A percentile compares a stretch with the other conserved stretches of the same genome.
Conservation (phyloP, 30 jellyfish, hydroid and myxozoan genomes). For the Cassiopea andromeda region DNA sequence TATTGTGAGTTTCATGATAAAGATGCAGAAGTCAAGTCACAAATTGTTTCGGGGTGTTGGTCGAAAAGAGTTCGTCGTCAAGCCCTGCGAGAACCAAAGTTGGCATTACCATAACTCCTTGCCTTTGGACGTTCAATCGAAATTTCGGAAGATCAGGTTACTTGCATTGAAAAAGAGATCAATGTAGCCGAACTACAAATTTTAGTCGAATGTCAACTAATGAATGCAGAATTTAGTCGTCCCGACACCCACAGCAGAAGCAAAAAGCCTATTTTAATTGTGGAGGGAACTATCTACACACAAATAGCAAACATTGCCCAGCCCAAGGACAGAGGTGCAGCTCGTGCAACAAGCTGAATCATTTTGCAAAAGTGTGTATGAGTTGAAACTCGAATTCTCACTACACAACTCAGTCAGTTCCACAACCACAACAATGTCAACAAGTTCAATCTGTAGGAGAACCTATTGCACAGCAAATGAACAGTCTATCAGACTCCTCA, state of each 20-base stretch:
- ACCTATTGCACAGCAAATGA: background rate
- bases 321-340: constrained; percentile 27
- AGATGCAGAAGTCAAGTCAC: constrained; percentile 32
- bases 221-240: background rate
- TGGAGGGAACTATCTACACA: constrained; percentile 34
- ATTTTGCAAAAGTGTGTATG: constrained; percentile 27
- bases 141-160: constrained; percentile 3
- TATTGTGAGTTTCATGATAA: background rate
- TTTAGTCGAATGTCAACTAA: background rate
- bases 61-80: background rate
- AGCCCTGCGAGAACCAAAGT: constrained; percentile 4
- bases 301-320: background rate
- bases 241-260: background rate
- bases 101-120: constrained; percentile 10
- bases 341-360: background rate
- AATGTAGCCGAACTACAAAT: background rate
- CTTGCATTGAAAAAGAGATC: constrained; percentile 6
- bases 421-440: background rate
- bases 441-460: background rate
- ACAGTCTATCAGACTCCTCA: constrained; percentile 4
- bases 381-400: background rate
- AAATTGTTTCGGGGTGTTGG: constrained; percentile 6
- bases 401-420: background rate
- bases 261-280: background rate
- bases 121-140: constrained; percentile 33